Conservation (phyloP, 2,797 vertebrate species). For the Eulemur rubriventer region DNA sequence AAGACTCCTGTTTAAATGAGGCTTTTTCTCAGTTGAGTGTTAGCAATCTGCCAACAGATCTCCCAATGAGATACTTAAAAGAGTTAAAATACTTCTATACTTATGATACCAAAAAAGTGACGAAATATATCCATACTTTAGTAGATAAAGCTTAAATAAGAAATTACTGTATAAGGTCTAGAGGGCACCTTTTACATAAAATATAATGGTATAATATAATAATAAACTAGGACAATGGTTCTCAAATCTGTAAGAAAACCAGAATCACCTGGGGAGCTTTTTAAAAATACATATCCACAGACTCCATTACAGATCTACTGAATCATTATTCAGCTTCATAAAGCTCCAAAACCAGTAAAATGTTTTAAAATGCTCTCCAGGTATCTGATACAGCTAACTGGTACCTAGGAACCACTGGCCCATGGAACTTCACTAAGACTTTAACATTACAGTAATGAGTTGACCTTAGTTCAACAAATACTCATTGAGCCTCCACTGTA, state of each 20-base stretch:
- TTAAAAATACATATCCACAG: constrained; percentile 9
- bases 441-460: background rate
- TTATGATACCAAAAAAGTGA: background rate
- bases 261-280: constrained; percentile 16
- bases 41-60: background rate
- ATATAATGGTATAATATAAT: constrained; percentile 16
- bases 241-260: constrained; percentile 16
- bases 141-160: constrained; percentile 6
- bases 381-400: background rate
- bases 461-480: constrained; percentile 29
- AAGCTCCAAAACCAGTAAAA: constrained; percentile 10
- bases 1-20: background rate
- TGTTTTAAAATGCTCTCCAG: constrained; percentile 1
- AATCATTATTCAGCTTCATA: constrained; percentile 6
- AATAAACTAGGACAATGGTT: constrained; percentile 30
- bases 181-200: constrained; percentile 5
- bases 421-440: background rate
- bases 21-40: background rate
- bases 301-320: background rate
- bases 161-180: background rate
- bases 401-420: background rate
- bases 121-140: background rate
- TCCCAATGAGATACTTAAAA: background rate
- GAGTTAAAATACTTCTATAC: background rate
- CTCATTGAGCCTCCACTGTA: background rate